phyloP scores from a whole-genome alignment of 2,797 vertebrate species.

The Loris lydekkerianus region DNA sequence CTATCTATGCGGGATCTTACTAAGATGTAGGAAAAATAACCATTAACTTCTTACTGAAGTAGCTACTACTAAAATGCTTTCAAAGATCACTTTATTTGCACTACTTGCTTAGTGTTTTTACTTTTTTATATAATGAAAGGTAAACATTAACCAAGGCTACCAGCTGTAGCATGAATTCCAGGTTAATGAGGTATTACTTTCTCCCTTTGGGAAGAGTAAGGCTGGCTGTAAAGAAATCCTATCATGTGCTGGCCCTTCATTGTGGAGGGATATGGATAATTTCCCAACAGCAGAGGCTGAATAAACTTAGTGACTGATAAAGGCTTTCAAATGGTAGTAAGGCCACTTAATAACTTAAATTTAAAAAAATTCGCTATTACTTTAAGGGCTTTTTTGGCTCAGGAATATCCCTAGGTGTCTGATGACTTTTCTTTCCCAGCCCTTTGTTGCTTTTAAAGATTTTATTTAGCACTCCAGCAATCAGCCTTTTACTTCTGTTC shows the following conservation, averaged over 20 bases:
- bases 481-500: not conserved
- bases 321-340: conserved; percentile 4
- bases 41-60: conserved; percentile 45
- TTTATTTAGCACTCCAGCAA: conserved; percentile 27
- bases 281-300: not conserved
- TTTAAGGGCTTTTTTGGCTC: conserved; percentile 41
- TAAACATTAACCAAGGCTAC: conserved; percentile 69
- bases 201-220: conserved; percentile 45
- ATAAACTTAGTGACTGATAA: conserved; percentile 48
- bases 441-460: conserved; percentile 37
- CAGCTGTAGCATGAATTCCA: conserved; percentile 43
- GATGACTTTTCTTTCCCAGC: not conserved
- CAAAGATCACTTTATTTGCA: conserved; percentile 61
- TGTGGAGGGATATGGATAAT: not conserved
- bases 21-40: conserved; percentile 42
- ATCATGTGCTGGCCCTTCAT: not conserved
- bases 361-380: conserved; percentile 44
- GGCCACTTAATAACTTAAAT: not conserved
- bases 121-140: not conserved
- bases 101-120: conserved; percentile 41
- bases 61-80: conserved; percentile 70
- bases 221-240: conserved; percentile 9
- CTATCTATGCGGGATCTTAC: conserved; percentile 4
- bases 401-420: not conserved
- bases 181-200: conserved; percentile 67